Evolutionary conservation across 2,888 invertebrate genomes (phyloP).

Genomic region (Agrotis clavis): DNA sequence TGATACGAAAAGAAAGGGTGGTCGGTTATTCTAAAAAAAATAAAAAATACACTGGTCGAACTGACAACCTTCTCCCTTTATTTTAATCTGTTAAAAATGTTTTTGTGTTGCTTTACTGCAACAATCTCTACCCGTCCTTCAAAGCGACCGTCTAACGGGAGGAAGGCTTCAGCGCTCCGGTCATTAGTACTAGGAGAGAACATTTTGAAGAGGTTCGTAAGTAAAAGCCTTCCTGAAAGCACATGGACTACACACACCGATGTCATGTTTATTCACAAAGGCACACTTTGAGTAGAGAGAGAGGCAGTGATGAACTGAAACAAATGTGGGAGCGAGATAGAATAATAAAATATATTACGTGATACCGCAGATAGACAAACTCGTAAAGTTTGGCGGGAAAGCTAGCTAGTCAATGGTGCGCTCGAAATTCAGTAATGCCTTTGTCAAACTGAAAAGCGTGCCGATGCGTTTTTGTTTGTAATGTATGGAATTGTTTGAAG

Average conservation of each 20-base stretch:
- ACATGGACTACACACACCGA: not conserved
- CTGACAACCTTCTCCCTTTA: too few species aligned
- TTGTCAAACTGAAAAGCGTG: too few species aligned
- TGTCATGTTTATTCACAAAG: not conserved
- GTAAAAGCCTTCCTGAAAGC: not conserved
- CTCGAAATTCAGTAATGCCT: too few species aligned
- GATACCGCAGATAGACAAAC: not conserved
- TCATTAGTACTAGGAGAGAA: constrained; percentile 12
- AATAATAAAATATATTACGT: not conserved
- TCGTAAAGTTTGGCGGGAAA: too few species aligned
- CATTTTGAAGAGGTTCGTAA: not conserved
- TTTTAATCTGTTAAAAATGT: too few species aligned
- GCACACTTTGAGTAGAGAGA: not conserved
- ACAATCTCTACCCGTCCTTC: not conserved
- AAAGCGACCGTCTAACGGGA: not conserved
- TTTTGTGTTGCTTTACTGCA: too few species aligned
- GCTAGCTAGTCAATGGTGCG: too few species aligned
- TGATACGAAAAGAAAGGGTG: too few species aligned
- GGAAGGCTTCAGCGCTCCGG: constrained; percentile 9
- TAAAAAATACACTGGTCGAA: too few species aligned
- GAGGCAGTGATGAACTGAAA: not conserved
- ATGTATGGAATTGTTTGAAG: too few species aligned
- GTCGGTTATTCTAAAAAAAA: too few species aligned
- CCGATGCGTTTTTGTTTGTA: too few species aligned
- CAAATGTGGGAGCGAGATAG: not conserved